These are phyloP conservation scores for Holacanthella duospinosa DNA, from an alignment of 2,888 invertebrate genomes.

Conservation along the genomic window DNA sequence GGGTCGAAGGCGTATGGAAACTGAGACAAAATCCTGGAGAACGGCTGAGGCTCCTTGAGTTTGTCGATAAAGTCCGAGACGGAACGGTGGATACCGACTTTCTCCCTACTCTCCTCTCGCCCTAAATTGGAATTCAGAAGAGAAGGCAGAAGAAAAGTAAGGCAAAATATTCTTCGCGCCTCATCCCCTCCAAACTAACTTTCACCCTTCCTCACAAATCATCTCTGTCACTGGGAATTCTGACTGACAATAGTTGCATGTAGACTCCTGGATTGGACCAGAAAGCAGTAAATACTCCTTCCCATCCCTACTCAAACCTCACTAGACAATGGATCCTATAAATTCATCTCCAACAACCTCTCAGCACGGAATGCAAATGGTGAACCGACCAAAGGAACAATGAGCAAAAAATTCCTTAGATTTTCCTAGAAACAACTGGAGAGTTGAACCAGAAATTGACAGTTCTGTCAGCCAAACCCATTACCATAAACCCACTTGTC, in stretches of 20 bases:
- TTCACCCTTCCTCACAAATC: slow-evolving; percentile 4
- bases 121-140: slow-evolving; percentile 1
- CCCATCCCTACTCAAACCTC: not conserved
- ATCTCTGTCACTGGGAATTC: slow-evolving; percentile 3
- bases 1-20: slow-evolving; percentile 29
- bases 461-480: slow-evolving; percentile 22
- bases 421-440: not conserved
- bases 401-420: not conserved
- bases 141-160: not conserved
- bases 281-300: not conserved
- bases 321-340: slow-evolving; percentile 1
- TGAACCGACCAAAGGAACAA: not conserved
- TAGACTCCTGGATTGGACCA: not conserved
- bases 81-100: slow-evolving; percentile 13
- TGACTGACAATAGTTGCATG: slow-evolving; percentile 6
- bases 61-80: slow-evolving; percentile 15
- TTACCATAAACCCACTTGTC: slow-evolving; percentile 31
- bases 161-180: slow-evolving; percentile 6
- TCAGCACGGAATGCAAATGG: not conserved
- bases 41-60: slow-evolving; percentile 19
- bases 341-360: slow-evolving; percentile 3
- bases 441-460: slow-evolving; percentile 14
- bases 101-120: slow-evolving; percentile 3
- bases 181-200: slow-evolving; percentile 5
- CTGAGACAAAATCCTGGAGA: slow-evolving; percentile 26